These are phyloP conservation scores for Mesodorylaimus sp. DNA, from an alignment of 2,888 invertebrate species.

Conservation along the genomic window DNA sequence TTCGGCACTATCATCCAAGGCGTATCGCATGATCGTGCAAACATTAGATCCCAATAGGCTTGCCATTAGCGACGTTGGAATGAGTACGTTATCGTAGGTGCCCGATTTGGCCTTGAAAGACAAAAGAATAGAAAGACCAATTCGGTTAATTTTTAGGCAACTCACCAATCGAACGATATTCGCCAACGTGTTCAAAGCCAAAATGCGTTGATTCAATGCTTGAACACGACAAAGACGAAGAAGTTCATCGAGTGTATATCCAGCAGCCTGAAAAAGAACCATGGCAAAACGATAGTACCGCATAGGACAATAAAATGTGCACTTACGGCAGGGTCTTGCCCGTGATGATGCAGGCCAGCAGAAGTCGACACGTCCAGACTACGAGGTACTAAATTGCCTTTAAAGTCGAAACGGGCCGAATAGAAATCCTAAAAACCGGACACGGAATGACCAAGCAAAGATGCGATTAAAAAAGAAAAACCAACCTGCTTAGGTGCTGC, in stretches of 20 bases:
- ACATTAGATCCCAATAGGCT: not conserved
- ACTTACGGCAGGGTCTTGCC: conserved; percentile 3
- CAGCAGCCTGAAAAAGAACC: not conserved
- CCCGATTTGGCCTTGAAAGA: conserved; percentile 3
- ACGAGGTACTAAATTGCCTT: not conserved
- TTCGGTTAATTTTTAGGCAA: not conserved
- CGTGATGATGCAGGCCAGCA: conserved; percentile 5
- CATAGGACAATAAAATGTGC: not conserved
- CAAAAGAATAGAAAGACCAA: not conserved
- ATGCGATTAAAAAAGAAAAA: not conserved
- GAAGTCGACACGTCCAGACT: not conserved
- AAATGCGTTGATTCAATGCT: not conserved
- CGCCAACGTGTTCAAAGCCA: conserved; percentile 4
- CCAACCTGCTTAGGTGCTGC: not conserved
- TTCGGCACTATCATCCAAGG: not conserved
- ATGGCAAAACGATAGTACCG: not conserved
- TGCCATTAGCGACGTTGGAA: not conserved
- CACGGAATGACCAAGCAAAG: not conserved
- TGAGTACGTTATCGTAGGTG: not conserved
- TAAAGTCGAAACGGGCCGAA: not conserved
- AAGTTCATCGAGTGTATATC: conserved; percentile 4
- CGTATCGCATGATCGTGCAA: not conserved
- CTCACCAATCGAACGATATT: not conserved
- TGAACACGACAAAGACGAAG: conserved; percentile 2
- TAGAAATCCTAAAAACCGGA: not conserved